Evolutionary conservation across 2,888 invertebrate species (phyloP), one percentile per base, ranked within the genome.

Genomic region (Drosophila engyochracea): DNA sequence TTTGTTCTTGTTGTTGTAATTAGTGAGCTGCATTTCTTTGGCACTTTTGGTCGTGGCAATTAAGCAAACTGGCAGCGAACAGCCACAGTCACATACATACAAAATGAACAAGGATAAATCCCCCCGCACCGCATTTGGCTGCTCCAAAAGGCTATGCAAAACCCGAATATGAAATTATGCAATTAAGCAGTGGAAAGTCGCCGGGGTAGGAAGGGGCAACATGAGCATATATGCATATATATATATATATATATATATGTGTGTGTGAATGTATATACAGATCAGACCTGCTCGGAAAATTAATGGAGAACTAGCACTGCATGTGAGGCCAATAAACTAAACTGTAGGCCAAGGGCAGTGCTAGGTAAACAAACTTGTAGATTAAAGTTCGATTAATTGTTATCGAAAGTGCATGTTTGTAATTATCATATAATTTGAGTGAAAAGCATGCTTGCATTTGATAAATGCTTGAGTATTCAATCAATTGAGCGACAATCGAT

Each of bases 11-110:
- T 84, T 85, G 88, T 88, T 85, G 85, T 85, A 85, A 85, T 85
- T 85, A 85, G 85, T 78, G 82, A 75, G 83, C 89, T 88, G 86
- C 89, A 85, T 85, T 85, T 85, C 85, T 88, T 85, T 85, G 89
- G 69, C 85, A 88, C 89, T 85, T 88, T 85, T 85, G 85, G 83
- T 83, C 85, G 77, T 88, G 88, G 85, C 85, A 85, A 85, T 85
- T 85, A 85, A 85, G 83, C 83, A 70, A 81, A 79, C 88, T 70
- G 65, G 53, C 70, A 80, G 49, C 67, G 64, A 66, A 41, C 2
- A 44, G 12, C 4, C 22, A 47, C 14, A 22, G 12, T 12, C 71
- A 66, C 55, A 66, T 25, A 47, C 7, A 14, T 0, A 14, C 22
- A 44, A 12, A 47, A 65, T 47, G 73, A 52, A 61, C 67, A 72